phyloP scores from a whole-genome alignment of 1,140 invertebrate genomes.

The Drosophila grimshawi region DNA sequence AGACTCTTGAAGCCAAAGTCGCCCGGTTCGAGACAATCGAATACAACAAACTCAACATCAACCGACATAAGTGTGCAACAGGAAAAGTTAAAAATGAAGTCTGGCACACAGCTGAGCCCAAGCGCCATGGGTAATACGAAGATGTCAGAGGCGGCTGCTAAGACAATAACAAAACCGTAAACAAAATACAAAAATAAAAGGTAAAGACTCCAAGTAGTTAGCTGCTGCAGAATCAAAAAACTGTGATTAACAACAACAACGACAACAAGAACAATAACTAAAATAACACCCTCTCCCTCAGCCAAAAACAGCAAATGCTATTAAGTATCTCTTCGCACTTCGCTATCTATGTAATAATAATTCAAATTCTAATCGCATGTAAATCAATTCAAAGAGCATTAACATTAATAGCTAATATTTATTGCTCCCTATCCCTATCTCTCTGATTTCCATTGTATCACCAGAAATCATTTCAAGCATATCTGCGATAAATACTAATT shows the following conservation, averaged over 20 bases:
- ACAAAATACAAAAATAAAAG: slow-evolving; percentile 7
- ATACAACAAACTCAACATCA: slow-evolving; percentile 61
- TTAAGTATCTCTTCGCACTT: neutral
- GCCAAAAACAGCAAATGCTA: neutral
- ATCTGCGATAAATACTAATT: slow-evolving; percentile 12
- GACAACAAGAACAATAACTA: neutral
- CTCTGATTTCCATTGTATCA: slow-evolving; percentile 27
- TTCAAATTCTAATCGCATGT: slow-evolving; percentile 40
- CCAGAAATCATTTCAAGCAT: slow-evolving; percentile 27
- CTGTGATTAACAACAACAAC: slow-evolving; percentile 33
- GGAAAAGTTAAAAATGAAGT: slow-evolving; percentile 62
- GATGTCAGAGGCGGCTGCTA: slow-evolving; percentile 1
- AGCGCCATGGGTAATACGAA: slow-evolving; percentile 18
- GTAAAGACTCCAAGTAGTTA: slow-evolving; percentile 11
- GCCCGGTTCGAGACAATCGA: slow-evolving; percentile 57
- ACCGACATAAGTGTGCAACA: slow-evolving; percentile 50
- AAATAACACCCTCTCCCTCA: neutral
- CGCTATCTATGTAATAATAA: slow-evolving; percentile 2
- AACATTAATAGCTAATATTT: neutral
- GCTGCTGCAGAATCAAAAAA: neutral
- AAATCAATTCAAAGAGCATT: slow-evolving; percentile 35
- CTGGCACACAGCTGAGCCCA: neutral
- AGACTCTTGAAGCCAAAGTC: slow-evolving; percentile 70
- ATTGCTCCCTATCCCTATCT: neutral
- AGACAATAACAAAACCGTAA: slow-evolving; percentile 12